A percentile compares a stretch with the other conserved stretches of the same genome.
Evolutionary conservation across 2,113 vertebrate genomes (phyloP).

Genomic region (Eolophus roseicapilla): DNA sequence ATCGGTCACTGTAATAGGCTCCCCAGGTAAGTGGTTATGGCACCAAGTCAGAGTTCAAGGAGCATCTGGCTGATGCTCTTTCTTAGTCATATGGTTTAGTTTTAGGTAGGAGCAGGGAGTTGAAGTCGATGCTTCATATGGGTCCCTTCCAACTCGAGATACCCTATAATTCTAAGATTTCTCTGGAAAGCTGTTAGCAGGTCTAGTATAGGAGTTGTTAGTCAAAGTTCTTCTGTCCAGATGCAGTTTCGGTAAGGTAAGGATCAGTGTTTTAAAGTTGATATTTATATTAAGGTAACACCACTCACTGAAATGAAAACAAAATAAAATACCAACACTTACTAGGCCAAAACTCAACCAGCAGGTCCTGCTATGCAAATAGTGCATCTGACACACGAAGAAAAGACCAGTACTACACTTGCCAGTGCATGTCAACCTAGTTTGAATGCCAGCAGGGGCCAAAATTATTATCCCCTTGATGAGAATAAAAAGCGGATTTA

Average conservation of each 20-base stretch:
- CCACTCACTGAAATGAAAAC: not conserved
- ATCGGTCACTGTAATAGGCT: rapidly evolving
- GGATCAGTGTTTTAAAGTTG: not conserved
- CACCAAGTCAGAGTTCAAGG: not conserved
- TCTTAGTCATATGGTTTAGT: not conserved
- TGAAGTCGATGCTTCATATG: rapidly evolving
- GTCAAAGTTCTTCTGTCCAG: not conserved
- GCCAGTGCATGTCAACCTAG: not conserved
- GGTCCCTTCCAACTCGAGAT: not conserved
- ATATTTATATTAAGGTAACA: not conserved
- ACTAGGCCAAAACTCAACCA: not conserved
- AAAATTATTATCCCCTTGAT: not conserved
- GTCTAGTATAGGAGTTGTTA: not conserved
- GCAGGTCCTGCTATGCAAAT: not conserved
- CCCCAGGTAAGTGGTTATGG: not conserved
- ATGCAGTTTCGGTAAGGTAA: not conserved
- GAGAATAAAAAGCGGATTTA: not conserved
- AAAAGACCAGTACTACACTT: not conserved
- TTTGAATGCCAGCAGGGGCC: not conserved
- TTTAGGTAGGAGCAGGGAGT: not conserved
- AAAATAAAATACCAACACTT: not conserved
- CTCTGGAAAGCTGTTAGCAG: not conserved
- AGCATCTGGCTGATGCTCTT: not conserved
- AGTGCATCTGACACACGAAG: not conserved
- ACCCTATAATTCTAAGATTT: not conserved